Evolutionary conservation across 2,888 invertebrate species (phyloP).

Genomic region (Epiperipatus broadwayi): DNA sequence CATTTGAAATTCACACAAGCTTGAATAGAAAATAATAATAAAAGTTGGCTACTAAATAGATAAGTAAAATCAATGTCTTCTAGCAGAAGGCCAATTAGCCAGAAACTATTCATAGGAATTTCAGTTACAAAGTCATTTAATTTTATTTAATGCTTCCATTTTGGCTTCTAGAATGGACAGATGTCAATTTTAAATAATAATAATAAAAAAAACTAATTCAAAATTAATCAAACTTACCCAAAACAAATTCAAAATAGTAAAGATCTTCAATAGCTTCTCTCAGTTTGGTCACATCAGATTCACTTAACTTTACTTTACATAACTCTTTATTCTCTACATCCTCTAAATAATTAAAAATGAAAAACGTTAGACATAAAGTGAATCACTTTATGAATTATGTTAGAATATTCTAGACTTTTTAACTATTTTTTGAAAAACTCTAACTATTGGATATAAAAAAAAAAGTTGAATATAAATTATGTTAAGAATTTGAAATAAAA

Average conservation of each 20-base stretch:
- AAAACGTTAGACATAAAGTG: too few relatives aligned
- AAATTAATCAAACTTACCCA: slow-evolving; percentile 24
- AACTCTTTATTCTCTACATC: slow-evolving; percentile 26
- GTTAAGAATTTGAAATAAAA: slow-evolving; percentile 1
- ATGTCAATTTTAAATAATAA: not conserved
- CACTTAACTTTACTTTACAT: slow-evolving; percentile 27
- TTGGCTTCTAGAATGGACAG: too few relatives aligned
- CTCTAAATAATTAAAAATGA: slow-evolving; percentile 23
- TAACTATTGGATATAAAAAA: not conserved
- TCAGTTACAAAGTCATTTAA: too few relatives aligned
- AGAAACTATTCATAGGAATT: too few relatives aligned
- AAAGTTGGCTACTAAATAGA: too few relatives aligned
- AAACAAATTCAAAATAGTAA: slow-evolving; percentile 35
- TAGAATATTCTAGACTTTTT: too few relatives aligned
- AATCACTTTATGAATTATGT: too few relatives aligned
- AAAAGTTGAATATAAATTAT: slow-evolving; percentile 9
- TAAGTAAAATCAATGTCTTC: too few relatives aligned
- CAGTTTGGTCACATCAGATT: slow-evolving; percentile 28
- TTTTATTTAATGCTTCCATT: too few relatives aligned
- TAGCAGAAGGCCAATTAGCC: too few relatives aligned
- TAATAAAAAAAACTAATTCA: not conserved
- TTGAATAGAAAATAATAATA: too few relatives aligned
- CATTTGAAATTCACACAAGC: too few relatives aligned
- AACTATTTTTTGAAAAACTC: not conserved
- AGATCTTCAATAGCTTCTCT: slow-evolving; percentile 33